These are phyloP conservation scores for Caenorhabditis elegans DNA, from an alignment of 1,140 invertebrate species.

Conservation along the genomic window DNA sequence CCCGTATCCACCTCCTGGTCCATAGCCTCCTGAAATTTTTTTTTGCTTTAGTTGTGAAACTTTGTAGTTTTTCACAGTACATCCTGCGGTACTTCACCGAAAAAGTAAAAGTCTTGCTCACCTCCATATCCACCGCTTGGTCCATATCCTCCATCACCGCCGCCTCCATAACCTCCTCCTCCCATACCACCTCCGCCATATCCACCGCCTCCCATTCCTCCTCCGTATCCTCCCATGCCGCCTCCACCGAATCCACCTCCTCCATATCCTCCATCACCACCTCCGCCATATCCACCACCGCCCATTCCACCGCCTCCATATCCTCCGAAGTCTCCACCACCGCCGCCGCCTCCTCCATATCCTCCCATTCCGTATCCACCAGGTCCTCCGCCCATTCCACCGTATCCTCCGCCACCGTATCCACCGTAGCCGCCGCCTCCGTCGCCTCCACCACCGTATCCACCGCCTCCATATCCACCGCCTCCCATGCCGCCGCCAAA, in stretches of 20 bases:
- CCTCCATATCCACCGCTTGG: constrained; percentile 26
- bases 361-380: constrained; percentile 22
- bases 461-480: constrained; percentile 34
- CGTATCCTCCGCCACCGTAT: constrained; percentile 37
- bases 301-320: constrained; percentile 20
- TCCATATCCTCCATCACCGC: constrained; percentile 39
- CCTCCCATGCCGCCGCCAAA: constrained; percentile 7
- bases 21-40: constrained; percentile 19
- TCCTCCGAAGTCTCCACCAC: not conserved
- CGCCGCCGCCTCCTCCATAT: constrained; percentile 17
- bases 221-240: constrained; percentile 39
- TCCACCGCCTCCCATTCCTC: constrained; percentile 32
- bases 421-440: constrained; percentile 33
- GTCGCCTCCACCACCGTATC: not conserved
- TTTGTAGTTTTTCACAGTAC: no score
- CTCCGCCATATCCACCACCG: constrained; percentile 27
- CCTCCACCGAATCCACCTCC: constrained; percentile 12
- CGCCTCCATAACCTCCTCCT: constrained; percentile 6
- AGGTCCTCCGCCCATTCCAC: constrained; percentile 27
- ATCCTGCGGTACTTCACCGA: no score
- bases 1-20: constrained; percentile 18
- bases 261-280: constrained; percentile 24
- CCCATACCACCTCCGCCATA: constrained; percentile 32
- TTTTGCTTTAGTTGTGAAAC: no score
- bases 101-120: no score